Evolutionary conservation across 1,140 invertebrate genomes (phyloP).

Genomic region (Vanessa tameamea): DNA sequence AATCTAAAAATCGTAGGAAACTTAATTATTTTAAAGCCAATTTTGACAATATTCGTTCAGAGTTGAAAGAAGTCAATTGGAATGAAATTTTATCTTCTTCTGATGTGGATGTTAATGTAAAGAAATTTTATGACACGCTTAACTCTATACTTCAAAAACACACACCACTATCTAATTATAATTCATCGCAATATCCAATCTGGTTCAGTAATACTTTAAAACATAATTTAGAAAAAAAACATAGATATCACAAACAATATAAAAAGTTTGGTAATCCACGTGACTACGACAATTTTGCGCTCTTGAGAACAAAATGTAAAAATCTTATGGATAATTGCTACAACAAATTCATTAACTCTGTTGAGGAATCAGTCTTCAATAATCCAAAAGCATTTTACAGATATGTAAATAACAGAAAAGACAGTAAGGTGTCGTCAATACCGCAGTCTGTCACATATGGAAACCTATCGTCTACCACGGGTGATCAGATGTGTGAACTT

Average conservation of each 20-base stretch:
- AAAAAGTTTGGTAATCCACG: conserved; percentile 29
- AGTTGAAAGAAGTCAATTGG: neutral
- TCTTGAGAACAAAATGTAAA: conserved; percentile 17
- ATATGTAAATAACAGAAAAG: conserved; percentile 3
- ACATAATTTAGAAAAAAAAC: conserved; percentile 28
- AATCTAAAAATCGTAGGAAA: conserved; percentile 1
- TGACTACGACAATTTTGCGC: conserved; percentile 28
- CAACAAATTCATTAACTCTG: neutral
- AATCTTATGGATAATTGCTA: conserved; percentile 3
- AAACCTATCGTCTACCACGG: neutral
- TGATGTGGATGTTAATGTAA: neutral
- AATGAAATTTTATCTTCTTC: neutral
- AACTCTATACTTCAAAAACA: conserved; percentile 5
- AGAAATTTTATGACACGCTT: neutral
- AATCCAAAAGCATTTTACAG: conserved; percentile 1
- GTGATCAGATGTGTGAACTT: conserved; percentile 1
- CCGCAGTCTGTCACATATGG: neutral
- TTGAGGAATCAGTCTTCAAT: neutral
- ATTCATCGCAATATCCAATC: conserved; percentile 17
- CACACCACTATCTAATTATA: conserved; percentile 1
- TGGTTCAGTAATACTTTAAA: conserved; percentile 26
- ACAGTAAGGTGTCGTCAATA: too few species aligned
- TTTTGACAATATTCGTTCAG: neutral
- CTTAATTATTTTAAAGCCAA: neutral
- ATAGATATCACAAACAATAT: conserved; percentile 33